phyloP scores from a whole-genome alignment of 2,113 vertebrate species.

The Corythoichthys intestinalis region DNA sequence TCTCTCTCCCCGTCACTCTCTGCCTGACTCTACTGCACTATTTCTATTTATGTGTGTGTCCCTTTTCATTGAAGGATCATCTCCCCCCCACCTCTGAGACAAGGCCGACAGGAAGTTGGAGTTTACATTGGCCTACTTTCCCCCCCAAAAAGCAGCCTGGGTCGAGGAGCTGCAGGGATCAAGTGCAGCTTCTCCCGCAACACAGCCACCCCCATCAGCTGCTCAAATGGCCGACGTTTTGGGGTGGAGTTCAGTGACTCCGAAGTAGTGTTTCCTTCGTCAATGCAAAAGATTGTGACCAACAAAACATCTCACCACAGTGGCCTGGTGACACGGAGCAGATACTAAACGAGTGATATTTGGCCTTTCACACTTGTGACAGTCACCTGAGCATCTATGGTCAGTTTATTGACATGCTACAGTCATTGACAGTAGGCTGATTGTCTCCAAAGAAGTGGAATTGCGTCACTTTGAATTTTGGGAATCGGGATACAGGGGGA shows the following conservation, averaged over 20 bases:
- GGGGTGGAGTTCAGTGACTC: slow-evolving; percentile 57
- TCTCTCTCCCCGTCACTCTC: slow-evolving; percentile 51
- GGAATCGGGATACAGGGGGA: neutral
- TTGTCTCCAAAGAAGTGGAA: slow-evolving; percentile 13
- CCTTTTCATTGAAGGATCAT: slow-evolving; percentile 66
- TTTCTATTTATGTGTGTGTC: slow-evolving; percentile 56
- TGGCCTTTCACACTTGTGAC: slow-evolving; percentile 35
- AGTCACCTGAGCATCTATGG: slow-evolving; percentile 27
- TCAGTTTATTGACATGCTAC: slow-evolving; percentile 8
- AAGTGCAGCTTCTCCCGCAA: slow-evolving; percentile 45
- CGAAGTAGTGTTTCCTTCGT: slow-evolving; percentile 44
- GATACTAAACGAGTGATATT: neutral
- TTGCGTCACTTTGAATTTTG: neutral
- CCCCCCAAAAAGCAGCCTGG: slow-evolving; percentile 50
- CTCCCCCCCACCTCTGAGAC: slow-evolving; percentile 66
- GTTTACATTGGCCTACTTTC: slow-evolving; percentile 75
- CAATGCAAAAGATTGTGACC: neutral
- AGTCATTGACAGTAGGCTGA: slow-evolving; percentile 20
- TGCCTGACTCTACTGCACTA: slow-evolving; percentile 48
- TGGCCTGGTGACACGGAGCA: slow-evolving; percentile 18
- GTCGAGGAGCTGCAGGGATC: slow-evolving; percentile 45
- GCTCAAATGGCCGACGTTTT: slow-evolving; percentile 38
- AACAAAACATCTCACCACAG: slow-evolving; percentile 24
- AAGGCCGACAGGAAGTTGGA: slow-evolving; percentile 72
- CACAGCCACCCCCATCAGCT: slow-evolving; percentile 46